phyloP scores from a whole-genome alignment of 2,113 vertebrate species.

The Nymphicus hollandicus region DNA sequence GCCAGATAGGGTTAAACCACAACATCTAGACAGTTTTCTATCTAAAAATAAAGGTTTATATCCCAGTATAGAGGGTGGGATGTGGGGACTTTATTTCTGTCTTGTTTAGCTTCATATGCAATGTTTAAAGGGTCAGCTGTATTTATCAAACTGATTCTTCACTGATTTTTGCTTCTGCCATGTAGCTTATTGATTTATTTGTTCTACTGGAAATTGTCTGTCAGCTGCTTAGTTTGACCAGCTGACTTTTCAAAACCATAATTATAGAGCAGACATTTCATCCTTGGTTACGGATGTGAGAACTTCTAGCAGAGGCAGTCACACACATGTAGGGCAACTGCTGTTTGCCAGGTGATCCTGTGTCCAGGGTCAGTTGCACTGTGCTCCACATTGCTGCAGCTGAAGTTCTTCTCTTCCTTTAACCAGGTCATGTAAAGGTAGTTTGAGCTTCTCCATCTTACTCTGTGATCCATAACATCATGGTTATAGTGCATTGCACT shows the following conservation, averaged over 20 bases:
- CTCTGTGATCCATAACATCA: rapidly evolving
- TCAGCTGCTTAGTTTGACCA: not conserved
- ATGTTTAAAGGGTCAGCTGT: not conserved
- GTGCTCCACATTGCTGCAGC: not conserved
- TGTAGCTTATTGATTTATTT: not conserved
- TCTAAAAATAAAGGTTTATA: not conserved
- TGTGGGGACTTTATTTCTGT: not conserved
- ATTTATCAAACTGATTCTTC: not conserved
- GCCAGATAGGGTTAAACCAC: not conserved
- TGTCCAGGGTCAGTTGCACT: no score
- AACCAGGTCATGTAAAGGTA: not conserved
- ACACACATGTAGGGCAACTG: not conserved
- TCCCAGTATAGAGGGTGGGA: not conserved
- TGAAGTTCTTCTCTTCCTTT: not conserved
- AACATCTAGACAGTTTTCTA: not conserved
- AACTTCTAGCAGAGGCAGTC: not conserved
- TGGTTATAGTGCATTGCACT: not conserved
- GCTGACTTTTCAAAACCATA: not conserved
- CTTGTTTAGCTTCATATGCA: not conserved
- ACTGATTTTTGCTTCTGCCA: not conserved
- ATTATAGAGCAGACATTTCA: not conserved
- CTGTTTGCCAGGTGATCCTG: not conserved
- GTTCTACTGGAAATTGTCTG: not conserved
- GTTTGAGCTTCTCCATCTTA: not conserved
- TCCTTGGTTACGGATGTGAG: not conserved